Percentiles rank a stretch among this genome's conserved stretches.
These are phyloP conservation scores for Porites lutea DNA, from an alignment of 64 coral and sea anemone species.

Conservation along the genomic window DNA sequence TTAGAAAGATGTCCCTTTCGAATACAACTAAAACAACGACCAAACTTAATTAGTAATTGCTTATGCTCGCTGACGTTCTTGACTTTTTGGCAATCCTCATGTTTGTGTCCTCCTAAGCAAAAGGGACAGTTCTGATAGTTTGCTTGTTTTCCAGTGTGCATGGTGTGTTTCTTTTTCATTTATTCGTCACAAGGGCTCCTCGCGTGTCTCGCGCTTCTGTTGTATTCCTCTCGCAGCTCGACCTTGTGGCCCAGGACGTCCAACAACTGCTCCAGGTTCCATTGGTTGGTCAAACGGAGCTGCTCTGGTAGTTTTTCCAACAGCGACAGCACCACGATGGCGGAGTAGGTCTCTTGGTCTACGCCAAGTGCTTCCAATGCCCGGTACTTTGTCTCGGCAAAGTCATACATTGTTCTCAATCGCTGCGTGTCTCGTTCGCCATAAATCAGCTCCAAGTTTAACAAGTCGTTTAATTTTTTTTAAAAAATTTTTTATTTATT, in stretches of 20 bases:
- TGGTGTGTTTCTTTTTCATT: not conserved
- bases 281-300: slow-evolving; percentile 26
- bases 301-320: slow-evolving; percentile 35
- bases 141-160: not conserved
- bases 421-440: slow-evolving; percentile 9
- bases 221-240: slow-evolving; percentile 47
- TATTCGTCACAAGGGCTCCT: not conserved
- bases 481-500: too few species aligned
- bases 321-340: slow-evolving; percentile 39
- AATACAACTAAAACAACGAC: slow-evolving; percentile 54
- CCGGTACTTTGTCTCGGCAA: slow-evolving; percentile 67
- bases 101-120: slow-evolving; percentile 41
- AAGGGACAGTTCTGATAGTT: slow-evolving; percentile 56
- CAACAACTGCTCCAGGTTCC: slow-evolving; percentile 6
- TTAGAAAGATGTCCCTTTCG: slow-evolving; percentile 36
- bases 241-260: not conserved
- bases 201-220: not conserved
- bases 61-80: slow-evolving; percentile 41
- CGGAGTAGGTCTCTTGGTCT: slow-evolving; percentile 19
- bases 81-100: slow-evolving; percentile 42
- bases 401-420: slow-evolving; percentile 26
- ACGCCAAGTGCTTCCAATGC: slow-evolving; percentile 30
- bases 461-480: slow-evolving; percentile 18
- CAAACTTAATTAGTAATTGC: slow-evolving; percentile 50
- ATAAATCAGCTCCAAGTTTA: slow-evolving; percentile 18